Evolutionary conservation across 2,797 vertebrate genomes (phyloP).

Genomic region (Spinus olivaceus): DNA sequence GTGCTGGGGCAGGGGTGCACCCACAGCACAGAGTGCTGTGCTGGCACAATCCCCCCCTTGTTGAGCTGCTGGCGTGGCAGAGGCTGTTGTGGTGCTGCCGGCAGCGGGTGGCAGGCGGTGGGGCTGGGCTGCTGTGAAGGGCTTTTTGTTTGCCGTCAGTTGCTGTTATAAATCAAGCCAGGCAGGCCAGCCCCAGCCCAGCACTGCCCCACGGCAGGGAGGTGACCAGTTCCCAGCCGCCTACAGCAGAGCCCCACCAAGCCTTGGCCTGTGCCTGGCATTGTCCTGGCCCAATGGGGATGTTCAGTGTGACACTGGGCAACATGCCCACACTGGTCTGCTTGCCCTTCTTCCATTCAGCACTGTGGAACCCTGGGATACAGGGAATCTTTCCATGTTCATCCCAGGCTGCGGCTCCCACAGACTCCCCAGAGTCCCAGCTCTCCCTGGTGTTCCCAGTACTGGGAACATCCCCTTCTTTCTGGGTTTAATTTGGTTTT

Average conservation of each 20-base stretch:
- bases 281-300: rapidly evolving
- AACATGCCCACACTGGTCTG: not conserved
- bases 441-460: not conserved
- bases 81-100: not conserved
- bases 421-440: not conserved
- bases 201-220: not conserved
- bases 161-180: constrained; percentile 56
- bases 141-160: constrained; percentile 57
- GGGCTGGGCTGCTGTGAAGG: constrained; percentile 32
- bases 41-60: constrained; percentile 19
- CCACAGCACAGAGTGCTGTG: rapidly evolving
- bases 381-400: not conserved
- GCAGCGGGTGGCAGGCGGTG: constrained; percentile 9
- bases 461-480: not conserved
- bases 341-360: not conserved
- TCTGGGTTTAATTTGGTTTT: constrained; percentile 41
- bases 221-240: rapidly evolving
- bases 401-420: not conserved
- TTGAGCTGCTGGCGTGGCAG: not conserved
- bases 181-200: not conserved
- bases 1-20: not conserved
- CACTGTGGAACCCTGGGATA: not conserved
- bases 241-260: not conserved
- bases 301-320: not conserved
- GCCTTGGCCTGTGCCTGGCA: not conserved